Conservation (phyloP, 2,113 vertebrate species). For the Amblyornis subalaris region DNA sequence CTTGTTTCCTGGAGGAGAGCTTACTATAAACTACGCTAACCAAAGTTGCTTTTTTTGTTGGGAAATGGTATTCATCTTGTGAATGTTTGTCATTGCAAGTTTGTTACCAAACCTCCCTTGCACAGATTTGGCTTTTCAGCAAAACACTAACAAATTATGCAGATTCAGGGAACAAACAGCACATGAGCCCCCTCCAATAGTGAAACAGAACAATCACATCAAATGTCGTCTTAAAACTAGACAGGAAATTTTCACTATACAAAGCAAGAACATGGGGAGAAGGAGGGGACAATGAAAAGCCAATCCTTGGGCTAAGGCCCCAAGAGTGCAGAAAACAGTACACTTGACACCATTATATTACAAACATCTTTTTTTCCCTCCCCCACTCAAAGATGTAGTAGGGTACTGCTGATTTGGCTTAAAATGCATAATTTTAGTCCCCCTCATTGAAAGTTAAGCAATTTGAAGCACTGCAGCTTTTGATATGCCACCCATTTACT, state of each 20-base stretch:
- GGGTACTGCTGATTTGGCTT: neutral
- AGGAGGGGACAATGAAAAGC: neutral
- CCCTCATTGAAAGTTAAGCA: neutral
- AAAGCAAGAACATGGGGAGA: neutral
- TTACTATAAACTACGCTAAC: neutral
- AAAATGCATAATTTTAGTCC: neutral
- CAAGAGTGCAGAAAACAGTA: neutral
- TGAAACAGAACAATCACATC: neutral
- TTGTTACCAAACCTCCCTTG: neutral
- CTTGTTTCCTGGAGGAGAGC: neutral
- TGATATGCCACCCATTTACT: conserved; percentile 3
- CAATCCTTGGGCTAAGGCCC: neutral
- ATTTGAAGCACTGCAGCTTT: conserved; percentile 34
- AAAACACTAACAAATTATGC: neutral
- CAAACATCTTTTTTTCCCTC: neutral
- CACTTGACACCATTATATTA: neutral
- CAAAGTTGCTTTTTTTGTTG: neutral
- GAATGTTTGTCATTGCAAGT: neutral
- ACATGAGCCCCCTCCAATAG: fast-evolving
- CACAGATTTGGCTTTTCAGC: neutral
- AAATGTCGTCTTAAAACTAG: neutral
- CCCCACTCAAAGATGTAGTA: neutral
- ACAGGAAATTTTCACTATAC: neutral
- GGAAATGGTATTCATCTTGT: neutral
- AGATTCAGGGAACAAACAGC: neutral